Percentiles rank a stretch among this genome's conserved stretches.
Conservation (phyloP, 2,797 vertebrate genomes). For the Acanthurus tractus region DNA sequence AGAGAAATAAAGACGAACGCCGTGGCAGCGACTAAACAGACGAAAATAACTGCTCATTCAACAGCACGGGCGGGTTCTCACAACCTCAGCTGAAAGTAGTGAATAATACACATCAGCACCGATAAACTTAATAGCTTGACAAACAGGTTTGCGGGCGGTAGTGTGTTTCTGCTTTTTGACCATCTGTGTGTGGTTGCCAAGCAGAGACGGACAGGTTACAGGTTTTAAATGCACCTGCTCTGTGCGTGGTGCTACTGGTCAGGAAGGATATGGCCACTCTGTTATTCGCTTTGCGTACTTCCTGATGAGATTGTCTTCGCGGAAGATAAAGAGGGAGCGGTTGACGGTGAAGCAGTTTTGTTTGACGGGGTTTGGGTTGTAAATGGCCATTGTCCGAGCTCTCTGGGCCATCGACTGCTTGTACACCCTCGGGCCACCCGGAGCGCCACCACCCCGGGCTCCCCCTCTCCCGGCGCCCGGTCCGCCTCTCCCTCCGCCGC, state of each 20-base stretch:
- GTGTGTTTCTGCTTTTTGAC: slow-evolving; percentile 27
- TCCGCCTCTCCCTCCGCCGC: slow-evolving; percentile 87
- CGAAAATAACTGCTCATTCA: slow-evolving; percentile 13
- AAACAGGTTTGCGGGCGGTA: slow-evolving; percentile 6
- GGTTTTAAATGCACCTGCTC: slow-evolving; percentile 50
- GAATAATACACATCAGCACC: not conserved
- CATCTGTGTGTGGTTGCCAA: slow-evolving; percentile 8
- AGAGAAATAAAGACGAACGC: slow-evolving; percentile 11
- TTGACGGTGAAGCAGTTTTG: slow-evolving; percentile 99
- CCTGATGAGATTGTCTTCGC: slow-evolving; percentile 98
- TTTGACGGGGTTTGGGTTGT: slow-evolving; percentile 98
- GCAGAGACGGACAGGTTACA: slow-evolving; percentile 8
- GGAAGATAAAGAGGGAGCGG: slow-evolving; percentile 99
- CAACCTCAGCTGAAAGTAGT: not conserved
- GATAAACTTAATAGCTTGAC: slow-evolving; percentile 10
- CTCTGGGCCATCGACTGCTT: slow-evolving; percentile 99
- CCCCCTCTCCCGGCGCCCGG: slow-evolving; percentile 89
- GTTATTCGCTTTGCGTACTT: slow-evolving; percentile 99
- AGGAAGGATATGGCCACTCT: slow-evolving; percentile 99
- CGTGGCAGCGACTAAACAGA: not conserved
- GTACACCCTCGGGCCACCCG: slow-evolving; percentile 94
- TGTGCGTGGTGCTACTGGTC: slow-evolving; percentile 12
- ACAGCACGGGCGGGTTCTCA: too few relatives aligned
- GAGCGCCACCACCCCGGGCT: slow-evolving; percentile 88
- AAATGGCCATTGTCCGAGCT: slow-evolving; percentile 98